Evolutionary conservation across 2,113 vertebrate genomes (phyloP).

Genomic region (Motacilla alba): DNA sequence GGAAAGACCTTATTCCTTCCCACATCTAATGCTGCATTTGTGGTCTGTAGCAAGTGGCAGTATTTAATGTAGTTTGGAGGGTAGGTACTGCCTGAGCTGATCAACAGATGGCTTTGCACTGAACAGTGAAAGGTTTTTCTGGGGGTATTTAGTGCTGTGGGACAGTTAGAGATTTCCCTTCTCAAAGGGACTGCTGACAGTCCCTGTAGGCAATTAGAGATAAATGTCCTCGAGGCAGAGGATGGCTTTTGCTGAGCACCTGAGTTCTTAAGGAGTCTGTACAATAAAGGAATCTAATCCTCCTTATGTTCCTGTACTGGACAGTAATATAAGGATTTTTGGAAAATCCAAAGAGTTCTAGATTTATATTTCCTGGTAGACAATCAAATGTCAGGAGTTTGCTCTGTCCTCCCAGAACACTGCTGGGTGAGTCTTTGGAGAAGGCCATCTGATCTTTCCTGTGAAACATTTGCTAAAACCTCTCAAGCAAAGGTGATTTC

Average conservation of each 20-base stretch:
- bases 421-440: not conserved
- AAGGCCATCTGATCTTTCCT: not conserved
- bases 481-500: not conserved
- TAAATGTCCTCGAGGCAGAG: conserved; percentile 1
- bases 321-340: not conserved
- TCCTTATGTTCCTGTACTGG: not conserved
- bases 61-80: not conserved
- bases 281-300: not conserved
- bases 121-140: not conserved
- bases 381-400: not conserved
- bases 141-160: not conserved
- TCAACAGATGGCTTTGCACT: not conserved
- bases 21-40: not conserved
- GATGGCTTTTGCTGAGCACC: not conserved
- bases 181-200: not conserved
- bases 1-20: not conserved
- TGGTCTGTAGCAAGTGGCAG: not conserved
- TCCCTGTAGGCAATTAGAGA: conserved; percentile 15
- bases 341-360: not conserved
- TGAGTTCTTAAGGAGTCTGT: not conserved
- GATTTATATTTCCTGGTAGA: not conserved
- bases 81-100: not conserved
- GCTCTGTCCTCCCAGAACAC: not conserved
- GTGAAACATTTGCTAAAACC: rapidly evolving
- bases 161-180: not conserved